These are phyloP conservation scores for Actinopyga echinites DNA, from an alignment of 53 echinoderm and acorn worm genomes.

Conservation along the genomic window DNA sequence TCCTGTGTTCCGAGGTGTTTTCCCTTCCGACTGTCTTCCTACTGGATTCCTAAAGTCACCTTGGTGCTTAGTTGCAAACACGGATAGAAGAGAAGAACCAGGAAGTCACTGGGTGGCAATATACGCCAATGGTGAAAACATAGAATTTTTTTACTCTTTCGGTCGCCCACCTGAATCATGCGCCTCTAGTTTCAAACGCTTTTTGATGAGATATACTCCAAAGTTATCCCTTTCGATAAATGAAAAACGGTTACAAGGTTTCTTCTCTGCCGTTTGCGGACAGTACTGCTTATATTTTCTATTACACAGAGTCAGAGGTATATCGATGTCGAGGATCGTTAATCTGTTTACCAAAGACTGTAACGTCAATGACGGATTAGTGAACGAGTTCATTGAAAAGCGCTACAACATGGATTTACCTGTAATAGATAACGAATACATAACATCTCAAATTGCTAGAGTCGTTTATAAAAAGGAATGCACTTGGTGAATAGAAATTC, in stretches of 20 bases:
- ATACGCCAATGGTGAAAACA: constrained; percentile 33
- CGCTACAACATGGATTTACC: constrained; percentile 45
- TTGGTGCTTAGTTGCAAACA: constrained; percentile 47
- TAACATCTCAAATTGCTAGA: constrained; percentile 17
- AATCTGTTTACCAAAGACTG: constrained; percentile 47
- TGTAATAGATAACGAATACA: constrained; percentile 46
- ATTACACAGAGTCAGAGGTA: constrained; percentile 52
- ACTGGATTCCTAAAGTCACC: constrained; percentile 48
- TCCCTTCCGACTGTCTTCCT: constrained; percentile 40
- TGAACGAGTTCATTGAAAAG: constrained; percentile 48
- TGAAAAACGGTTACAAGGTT: constrained; percentile 46
- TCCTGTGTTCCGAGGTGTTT: constrained; percentile 54
- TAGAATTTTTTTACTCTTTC: constrained; percentile 64
- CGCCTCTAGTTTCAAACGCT: constrained; percentile 33
- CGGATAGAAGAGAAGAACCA: constrained; percentile 32
- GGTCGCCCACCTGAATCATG: constrained; percentile 52
- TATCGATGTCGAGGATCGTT: constrained; percentile 35
- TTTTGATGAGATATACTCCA: constrained; percentile 28
- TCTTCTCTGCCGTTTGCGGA: constrained; percentile 67
- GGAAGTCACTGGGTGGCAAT: constrained; percentile 55
- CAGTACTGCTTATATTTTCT: constrained; percentile 71
- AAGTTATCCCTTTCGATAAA: constrained; percentile 25
- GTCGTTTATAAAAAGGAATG: constrained; percentile 12
- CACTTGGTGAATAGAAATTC: background rate
- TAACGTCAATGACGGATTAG: constrained; percentile 48